Conservation (phyloP, 2,113 vertebrate species). For the Equus quagga region DNA sequence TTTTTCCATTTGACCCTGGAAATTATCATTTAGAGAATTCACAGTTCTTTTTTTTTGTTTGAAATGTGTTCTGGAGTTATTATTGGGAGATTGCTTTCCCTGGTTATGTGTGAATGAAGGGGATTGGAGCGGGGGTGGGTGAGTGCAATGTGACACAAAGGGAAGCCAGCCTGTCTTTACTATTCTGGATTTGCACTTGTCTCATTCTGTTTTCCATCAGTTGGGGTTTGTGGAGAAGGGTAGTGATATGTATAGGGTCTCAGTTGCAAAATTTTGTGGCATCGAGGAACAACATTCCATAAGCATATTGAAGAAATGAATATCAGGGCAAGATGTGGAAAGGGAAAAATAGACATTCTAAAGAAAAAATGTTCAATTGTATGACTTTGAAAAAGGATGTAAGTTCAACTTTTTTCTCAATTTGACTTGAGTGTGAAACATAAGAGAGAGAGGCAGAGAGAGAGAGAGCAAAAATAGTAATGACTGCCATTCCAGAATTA, state of each 20-base stretch:
- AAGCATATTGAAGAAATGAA: background rate
- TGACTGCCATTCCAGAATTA: background rate
- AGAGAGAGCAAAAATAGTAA: background rate
- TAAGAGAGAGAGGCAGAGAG: background rate
- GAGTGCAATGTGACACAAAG: background rate
- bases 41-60: background rate
- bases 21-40: conserved; percentile 33
- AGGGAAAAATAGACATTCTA: background rate
- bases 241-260: background rate
- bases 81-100: background rate
- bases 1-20: background rate
- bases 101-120: background rate
- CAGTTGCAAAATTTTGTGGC: background rate
- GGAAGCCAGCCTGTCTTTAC: background rate
- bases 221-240: background rate
- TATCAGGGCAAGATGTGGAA: background rate
- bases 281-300: background rate
- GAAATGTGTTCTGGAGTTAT: background rate
- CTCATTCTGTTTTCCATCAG: background rate
- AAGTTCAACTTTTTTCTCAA: background rate
- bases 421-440: conserved; percentile 19
- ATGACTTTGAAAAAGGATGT: background rate
- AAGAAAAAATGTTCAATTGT: background rate
- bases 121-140: background rate
- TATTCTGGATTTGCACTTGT: background rate